phyloP scores from a whole-genome alignment of 2,113 vertebrate genomes.

The Ictidomys tridecemlineatus region DNA sequence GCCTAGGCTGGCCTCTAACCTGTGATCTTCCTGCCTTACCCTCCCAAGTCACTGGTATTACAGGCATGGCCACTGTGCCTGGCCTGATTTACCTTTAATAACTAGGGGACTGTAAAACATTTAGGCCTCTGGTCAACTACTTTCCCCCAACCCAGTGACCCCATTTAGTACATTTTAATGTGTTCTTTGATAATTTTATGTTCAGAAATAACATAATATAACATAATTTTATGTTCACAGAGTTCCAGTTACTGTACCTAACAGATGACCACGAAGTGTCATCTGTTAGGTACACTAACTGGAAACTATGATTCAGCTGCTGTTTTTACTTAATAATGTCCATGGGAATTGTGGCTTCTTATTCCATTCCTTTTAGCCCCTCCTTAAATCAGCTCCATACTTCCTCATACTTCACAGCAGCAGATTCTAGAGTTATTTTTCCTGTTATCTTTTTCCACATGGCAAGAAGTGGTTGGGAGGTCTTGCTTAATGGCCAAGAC shows the following conservation, averaged over 20 bases:
- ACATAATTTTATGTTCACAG: slow-evolving; percentile 18
- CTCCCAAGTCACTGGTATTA: not conserved
- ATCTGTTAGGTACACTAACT: slow-evolving; percentile 4
- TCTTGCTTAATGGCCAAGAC: not conserved
- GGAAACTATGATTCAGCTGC: not conserved
- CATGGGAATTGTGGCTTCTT: not conserved
- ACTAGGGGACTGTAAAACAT: not conserved
- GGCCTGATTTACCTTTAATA: not conserved
- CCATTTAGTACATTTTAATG: not conserved
- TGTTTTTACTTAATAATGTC: not conserved
- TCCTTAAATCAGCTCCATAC: not conserved
- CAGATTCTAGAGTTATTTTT: not conserved
- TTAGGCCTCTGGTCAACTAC: not conserved
- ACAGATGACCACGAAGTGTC: not conserved
- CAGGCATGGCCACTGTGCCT: not conserved
- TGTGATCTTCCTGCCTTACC: not conserved
- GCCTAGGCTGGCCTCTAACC: not conserved
- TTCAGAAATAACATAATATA: not conserved
- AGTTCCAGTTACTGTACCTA: too few species aligned
- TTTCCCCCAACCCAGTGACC: not conserved
- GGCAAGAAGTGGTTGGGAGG: not conserved
- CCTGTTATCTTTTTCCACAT: not conserved
- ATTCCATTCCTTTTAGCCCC: not conserved
- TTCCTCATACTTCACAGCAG: not conserved
- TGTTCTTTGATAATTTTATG: slow-evolving; percentile 36